Evolutionary conservation across 2,888 invertebrate species (phyloP).

Genomic region (Hypsopygia costalis): DNA sequence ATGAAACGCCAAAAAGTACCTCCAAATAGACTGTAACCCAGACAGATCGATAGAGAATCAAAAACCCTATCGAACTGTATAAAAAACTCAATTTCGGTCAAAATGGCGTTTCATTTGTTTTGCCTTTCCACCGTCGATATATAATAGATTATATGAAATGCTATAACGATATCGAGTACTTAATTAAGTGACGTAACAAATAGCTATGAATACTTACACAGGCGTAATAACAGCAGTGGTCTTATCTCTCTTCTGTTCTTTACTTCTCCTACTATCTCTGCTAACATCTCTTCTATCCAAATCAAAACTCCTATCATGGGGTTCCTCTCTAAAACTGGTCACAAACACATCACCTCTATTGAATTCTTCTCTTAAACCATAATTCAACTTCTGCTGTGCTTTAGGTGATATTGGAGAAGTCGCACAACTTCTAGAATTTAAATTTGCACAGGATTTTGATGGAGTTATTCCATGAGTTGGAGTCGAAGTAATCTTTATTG

Average conservation of each 20-base stretch:
- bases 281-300: conserved; percentile 49
- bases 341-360: conserved; percentile 65
- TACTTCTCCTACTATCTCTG: conserved; percentile 52
- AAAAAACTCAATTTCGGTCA: too few relatives aligned
- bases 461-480: conserved; percentile 64
- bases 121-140: too few relatives aligned
- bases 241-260: conserved; percentile 47
- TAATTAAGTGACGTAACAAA: too few relatives aligned
- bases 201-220: conserved; percentile 53
- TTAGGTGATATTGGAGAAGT: conserved; percentile 70
- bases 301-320: conserved; percentile 50
- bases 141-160: too few relatives aligned
- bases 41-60: too few relatives aligned
- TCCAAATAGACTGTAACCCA: too few relatives aligned
- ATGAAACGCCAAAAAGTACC: too few relatives aligned
- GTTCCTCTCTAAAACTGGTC: conserved; percentile 60
- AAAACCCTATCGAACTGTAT: too few relatives aligned
- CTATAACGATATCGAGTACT: too few relatives aligned
- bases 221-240: conserved; percentile 75
- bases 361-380: conserved; percentile 55
- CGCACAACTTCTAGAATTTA: conserved; percentile 39
- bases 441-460: conserved; percentile 74
- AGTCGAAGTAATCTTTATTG: conserved; percentile 23
- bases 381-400: conserved; percentile 81
- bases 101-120: too few relatives aligned